phyloP scores from a whole-genome alignment of 92 coral and sea anemone species.

The Epizoanthus rinbou region DNA sequence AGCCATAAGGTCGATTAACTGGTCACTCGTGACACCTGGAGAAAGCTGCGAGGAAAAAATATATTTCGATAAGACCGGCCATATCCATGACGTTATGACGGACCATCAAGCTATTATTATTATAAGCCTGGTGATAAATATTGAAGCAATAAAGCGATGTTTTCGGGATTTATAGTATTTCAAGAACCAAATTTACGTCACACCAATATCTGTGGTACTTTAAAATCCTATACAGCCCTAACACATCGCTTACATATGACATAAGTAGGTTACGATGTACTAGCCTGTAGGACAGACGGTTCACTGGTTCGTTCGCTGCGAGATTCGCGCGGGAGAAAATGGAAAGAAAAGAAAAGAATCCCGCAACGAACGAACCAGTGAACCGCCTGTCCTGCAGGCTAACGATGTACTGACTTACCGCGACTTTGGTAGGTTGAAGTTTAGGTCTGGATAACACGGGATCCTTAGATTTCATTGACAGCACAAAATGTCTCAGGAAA shows the following conservation, averaged over 20 bases:
- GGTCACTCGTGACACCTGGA: constrained; percentile 85
- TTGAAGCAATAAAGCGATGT: neutral
- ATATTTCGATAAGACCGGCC: neutral
- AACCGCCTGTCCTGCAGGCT: too few relatives aligned
- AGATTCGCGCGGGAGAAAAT: too few relatives aligned
- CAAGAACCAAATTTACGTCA: too few relatives aligned
- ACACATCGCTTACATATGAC: too few relatives aligned
- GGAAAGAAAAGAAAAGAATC: too few relatives aligned
- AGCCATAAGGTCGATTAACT: constrained; percentile 82
- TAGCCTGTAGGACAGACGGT: too few relatives aligned
- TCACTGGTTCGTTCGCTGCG: too few relatives aligned
- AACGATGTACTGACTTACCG: constrained; percentile 57
- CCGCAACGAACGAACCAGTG: too few relatives aligned
- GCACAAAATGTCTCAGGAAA: constrained; percentile 87
- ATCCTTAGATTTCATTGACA: constrained; percentile 64
- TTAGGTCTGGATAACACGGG: constrained; percentile 71
- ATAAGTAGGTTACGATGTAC: too few relatives aligned
- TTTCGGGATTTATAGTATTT: neutral
- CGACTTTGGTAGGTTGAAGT: constrained; percentile 81
- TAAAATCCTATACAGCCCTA: too few relatives aligned
- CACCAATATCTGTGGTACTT: too few relatives aligned
- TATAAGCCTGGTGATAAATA: neutral
- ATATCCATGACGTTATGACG: neutral
- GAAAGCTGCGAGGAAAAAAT: constrained; percentile 58
- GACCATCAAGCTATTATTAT: too few relatives aligned